Evolutionary conservation across 2,888 invertebrate species (phyloP).

Genomic region (Dyspetes luteomarginatus): DNA sequence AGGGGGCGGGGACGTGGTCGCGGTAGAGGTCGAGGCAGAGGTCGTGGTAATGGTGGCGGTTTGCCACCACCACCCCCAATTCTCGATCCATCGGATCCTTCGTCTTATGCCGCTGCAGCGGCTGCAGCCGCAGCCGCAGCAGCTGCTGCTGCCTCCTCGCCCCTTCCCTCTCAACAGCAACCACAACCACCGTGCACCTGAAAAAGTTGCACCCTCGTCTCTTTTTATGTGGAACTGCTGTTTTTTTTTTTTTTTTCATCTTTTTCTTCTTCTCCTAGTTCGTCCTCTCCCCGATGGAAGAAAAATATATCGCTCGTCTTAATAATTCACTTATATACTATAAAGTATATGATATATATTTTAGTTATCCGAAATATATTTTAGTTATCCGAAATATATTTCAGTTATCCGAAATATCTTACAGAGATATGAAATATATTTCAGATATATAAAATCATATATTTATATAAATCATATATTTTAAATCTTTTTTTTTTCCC

Average conservation of each 20-base stretch:
- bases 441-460: no score
- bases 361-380: no score
- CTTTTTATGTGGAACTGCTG: slow-evolving; percentile 33
- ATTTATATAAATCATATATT: no score
- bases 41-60: slow-evolving; percentile 87
- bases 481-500: no score
- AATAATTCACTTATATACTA: no score
- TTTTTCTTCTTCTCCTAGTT: background rate
- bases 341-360: no score
- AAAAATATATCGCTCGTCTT: no score
- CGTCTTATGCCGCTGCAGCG: slow-evolving; percentile 79
- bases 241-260: slow-evolving; percentile 17
- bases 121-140: slow-evolving; percentile 78
- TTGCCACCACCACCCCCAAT: slow-evolving; percentile 78
- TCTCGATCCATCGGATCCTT: slow-evolving; percentile 81
- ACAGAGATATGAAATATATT: no score
- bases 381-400: no score
- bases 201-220: slow-evolving; percentile 55
- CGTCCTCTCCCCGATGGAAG: no score
- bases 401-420: no score
- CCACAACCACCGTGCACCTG: slow-evolving; percentile 81
- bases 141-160: slow-evolving; percentile 80
- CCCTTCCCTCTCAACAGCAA: slow-evolving; percentile 82
- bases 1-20: slow-evolving; percentile 90
- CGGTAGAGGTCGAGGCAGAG: slow-evolving; percentile 91